These are phyloP conservation scores for Metopolophium dirhodum DNA, from an alignment of 1,140 invertebrate genomes.

Conservation along the genomic window DNA sequence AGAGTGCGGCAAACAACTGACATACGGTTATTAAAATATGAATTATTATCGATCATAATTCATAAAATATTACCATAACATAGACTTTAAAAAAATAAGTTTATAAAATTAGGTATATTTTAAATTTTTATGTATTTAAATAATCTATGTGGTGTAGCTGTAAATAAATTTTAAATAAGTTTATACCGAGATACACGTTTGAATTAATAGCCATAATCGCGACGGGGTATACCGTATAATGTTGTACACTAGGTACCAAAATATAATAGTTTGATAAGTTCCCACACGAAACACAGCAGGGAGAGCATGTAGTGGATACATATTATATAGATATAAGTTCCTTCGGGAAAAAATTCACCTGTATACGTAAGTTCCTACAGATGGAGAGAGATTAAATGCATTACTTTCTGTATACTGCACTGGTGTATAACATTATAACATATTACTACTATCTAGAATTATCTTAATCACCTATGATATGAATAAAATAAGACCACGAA, in stretches of 20 bases:
- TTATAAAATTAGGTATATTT: too few relatives aligned
- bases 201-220: too few relatives aligned
- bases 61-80: neutral
- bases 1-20: neutral
- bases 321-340: too few relatives aligned
- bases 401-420: neutral
- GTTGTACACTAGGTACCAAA: neutral
- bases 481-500: neutral
- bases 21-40: neutral
- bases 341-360: neutral
- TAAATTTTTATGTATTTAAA: too few relatives aligned
- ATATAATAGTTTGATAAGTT: neutral
- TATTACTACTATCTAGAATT: neutral
- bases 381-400: neutral
- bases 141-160: too few relatives aligned
- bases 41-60: neutral
- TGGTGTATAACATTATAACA: neutral
- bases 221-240: too few relatives aligned
- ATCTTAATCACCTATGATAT: neutral
- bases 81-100: neutral
- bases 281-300: neutral
- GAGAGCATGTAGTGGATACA: neutral
- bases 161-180: too few relatives aligned
- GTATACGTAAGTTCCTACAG: neutral
- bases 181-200: too few relatives aligned